A percentile compares a stretch with the other conserved stretches of the same genome.
These are phyloP conservation scores for Saguinus imperator DNA, from an alignment of 2,113 vertebrate species.

Conservation along the genomic window DNA sequence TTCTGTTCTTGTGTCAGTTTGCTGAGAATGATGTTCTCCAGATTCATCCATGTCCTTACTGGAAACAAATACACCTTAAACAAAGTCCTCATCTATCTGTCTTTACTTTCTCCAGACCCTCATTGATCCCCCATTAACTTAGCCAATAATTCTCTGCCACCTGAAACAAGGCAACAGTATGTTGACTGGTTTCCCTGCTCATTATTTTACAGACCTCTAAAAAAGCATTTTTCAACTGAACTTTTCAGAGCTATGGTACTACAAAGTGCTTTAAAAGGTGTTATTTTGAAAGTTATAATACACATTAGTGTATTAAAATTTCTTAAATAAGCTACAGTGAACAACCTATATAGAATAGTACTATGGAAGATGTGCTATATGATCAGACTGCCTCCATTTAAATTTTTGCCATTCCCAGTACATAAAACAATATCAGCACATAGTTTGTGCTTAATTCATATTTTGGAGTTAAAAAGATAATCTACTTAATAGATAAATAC, in stretches of 20 bases:
- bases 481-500: not conserved
- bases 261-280: not conserved
- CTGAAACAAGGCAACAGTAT: not conserved
- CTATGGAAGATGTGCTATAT: not conserved
- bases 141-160: not conserved
- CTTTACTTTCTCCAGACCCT: rapidly evolving
- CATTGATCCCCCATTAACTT: not conserved
- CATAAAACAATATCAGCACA: not conserved
- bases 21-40: too few relatives aligned
- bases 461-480: not conserved
- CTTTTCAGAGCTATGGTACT: not conserved
- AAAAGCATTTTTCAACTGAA: not conserved
- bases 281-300: not conserved
- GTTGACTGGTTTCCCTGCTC: not conserved
- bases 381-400: not conserved
- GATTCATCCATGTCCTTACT: too few relatives aligned
- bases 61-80: not conserved
- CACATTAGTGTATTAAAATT: not conserved
- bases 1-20: too few relatives aligned
- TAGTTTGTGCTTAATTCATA: not conserved
- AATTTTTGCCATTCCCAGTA: not conserved
- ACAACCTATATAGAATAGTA: not conserved
- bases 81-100: not conserved
- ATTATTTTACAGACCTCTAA: not conserved
- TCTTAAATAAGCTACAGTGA: not conserved